Evolutionary conservation across 2,797 vertebrate species (phyloP).

Genomic region (Myotis pilosus): DNA sequence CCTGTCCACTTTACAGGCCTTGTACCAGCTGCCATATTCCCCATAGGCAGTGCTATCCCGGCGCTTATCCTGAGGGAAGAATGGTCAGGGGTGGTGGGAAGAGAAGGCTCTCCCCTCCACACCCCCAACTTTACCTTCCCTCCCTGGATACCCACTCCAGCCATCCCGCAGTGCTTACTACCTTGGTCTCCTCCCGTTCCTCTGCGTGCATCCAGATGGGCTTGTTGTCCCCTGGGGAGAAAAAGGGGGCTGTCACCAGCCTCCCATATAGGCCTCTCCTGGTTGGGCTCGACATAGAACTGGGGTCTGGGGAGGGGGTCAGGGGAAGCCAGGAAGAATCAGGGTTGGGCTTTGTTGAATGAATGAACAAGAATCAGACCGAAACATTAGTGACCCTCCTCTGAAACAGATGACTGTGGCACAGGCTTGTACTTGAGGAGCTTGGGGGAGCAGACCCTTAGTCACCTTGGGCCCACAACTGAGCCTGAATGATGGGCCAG

Average conservation of each 20-base stretch:
- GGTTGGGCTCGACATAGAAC: neutral
- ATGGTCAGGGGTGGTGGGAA: neutral
- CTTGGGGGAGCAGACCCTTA: neutral
- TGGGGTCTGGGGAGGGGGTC: neutral
- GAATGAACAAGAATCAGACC: neutral
- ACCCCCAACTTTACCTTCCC: neutral
- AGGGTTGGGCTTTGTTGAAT: neutral
- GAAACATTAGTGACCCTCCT: neutral
- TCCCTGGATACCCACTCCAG: neutral
- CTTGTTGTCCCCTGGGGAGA: conserved; percentile 90
- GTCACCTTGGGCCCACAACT: neutral
- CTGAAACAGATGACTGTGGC: neutral
- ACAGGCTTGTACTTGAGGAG: neutral
- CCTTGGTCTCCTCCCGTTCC: conserved; percentile 93
- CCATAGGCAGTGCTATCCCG: conserved; percentile 87
- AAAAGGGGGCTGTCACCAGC: neutral
- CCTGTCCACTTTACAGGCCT: conserved; percentile 95
- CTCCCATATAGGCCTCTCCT: neutral
- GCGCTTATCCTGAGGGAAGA: conserved; percentile 84
- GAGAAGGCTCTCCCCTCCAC: neutral
- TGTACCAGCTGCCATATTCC: conserved; percentile 94
- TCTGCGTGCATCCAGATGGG: conserved; percentile 96
- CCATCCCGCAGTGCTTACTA: conserved; percentile 55
- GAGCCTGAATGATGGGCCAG: neutral
- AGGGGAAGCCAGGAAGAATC: neutral